Base-by-base conservation (phyloP, 2,797 vertebrate species). In the Bufotes viridis region DNA sequence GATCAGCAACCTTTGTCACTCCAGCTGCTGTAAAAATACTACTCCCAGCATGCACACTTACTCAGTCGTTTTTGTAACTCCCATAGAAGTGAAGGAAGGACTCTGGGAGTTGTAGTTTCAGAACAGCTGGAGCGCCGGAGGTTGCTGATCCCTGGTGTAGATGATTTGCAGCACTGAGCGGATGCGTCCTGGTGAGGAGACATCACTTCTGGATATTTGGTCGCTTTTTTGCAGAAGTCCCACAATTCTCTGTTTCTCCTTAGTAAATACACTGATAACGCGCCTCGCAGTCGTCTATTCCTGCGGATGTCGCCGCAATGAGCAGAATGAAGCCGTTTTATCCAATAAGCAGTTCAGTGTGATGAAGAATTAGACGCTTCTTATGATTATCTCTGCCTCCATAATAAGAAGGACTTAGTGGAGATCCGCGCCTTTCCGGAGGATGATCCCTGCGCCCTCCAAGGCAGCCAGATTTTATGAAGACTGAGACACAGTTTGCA, bases 281-380 rank as follows among this genome's bases (percentile, higher is more conserved):
- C 26, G 22, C 63, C 18, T 26, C 49, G 42, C 81, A 51, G 61
- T 24, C 49, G 26, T 49, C 63, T 51, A 55, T 82, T 65, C 14
- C 63, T 15, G 81, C 42, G 13, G 63, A 53, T 51, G 60, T 49
- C 14, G 42, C 81, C 24, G 81, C 15, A 24, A 26, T 67, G 22
- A 53, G 7, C 9, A 49, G 42, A 26, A 65, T 8, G 14, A 53
- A 65, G 24, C 42, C n/a, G 60, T 69, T 53, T 75, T 69, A 82
- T 82, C 81, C 81, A 42, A 51, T 55, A 24, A 82, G 81, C 63
- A 22, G 14, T 55, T 67, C 18, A 53, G 51, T 82, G 34, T 67
- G 22, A 69, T 49, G 51, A 65, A 51, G 81, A 82, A 82, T 82
- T 82, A 82, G 61, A 82, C 22, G 61, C 42, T 67, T 60, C 57